phyloP scores from a whole-genome alignment of 2,113 vertebrate species.

The Neomonachus schauinslandi region DNA sequence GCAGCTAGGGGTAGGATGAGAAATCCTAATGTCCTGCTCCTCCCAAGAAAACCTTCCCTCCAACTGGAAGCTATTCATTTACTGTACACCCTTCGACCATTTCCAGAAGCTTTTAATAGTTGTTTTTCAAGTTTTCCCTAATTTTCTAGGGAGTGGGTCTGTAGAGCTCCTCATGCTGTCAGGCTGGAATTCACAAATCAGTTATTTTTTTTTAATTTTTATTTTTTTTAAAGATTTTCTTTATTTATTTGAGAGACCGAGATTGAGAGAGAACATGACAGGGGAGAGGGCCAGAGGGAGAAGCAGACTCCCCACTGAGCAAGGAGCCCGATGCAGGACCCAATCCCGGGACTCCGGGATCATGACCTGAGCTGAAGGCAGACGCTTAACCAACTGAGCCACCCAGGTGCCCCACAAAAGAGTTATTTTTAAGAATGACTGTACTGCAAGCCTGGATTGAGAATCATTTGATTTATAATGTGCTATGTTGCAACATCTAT shows the following conservation, averaged over 20 bases:
- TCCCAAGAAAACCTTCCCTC: background rate
- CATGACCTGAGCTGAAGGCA: no score
- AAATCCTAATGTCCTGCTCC: background rate
- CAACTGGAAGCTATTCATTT: background rate
- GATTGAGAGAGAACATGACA: no score
- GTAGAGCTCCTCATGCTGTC: background rate
- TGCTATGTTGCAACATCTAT: background rate
- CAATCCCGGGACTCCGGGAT: no score
- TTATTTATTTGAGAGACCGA: no score
- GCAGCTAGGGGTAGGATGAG: background rate
- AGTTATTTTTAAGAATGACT: conserved; percentile 19
- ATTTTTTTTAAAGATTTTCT: no score
- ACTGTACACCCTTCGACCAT: background rate
- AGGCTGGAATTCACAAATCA: background rate
- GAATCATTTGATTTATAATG: background rate
- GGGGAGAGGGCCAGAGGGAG: no score
- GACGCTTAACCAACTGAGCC: no score
- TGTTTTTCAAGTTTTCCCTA: background rate
- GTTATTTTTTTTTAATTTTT: no score
- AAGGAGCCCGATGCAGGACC: no score
- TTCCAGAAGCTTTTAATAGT: background rate
- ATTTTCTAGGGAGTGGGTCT: background rate
- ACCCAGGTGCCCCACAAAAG: background rate
- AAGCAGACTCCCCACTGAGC: no score
- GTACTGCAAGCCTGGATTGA: background rate